These are phyloP conservation scores for Calliphora vicina DNA, from an alignment of 1,140 invertebrate species.

Conservation along the genomic window DNA sequence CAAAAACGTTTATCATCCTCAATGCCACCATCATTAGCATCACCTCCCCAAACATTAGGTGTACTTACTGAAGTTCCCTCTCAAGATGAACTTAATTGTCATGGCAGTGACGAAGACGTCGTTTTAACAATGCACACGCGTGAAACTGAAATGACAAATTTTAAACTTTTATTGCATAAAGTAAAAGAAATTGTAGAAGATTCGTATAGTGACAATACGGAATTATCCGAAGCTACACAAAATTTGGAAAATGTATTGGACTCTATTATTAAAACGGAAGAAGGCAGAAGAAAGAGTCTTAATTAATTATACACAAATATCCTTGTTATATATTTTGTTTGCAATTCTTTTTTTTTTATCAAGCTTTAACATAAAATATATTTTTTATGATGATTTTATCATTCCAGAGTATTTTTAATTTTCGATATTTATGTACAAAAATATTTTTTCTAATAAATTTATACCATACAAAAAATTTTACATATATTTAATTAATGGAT, in stretches of 20 bases:
- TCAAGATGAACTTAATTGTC: conserved; percentile 8
- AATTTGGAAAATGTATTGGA: conserved; percentile 60
- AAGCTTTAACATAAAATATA: background rate
- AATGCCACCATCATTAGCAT: background rate
- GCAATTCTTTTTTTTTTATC: background rate
- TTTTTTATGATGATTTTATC: background rate
- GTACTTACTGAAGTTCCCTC: conserved; percentile 17
- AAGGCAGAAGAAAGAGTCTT: conserved; percentile 43
- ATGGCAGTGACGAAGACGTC: background rate
- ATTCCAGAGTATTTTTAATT: background rate
- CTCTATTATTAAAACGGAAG: conserved; percentile 56
- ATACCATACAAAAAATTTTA: too few relatives aligned
- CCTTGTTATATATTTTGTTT: background rate
- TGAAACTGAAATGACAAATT: conserved; percentile 58
- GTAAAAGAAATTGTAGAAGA: conserved; percentile 62
- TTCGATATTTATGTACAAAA: background rate
- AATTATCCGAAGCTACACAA: conserved; percentile 57
- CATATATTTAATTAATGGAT: too few relatives aligned
- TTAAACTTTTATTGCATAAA: conserved; percentile 55
- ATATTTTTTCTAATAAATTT: background rate
- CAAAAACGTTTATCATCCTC: conserved; percentile 40
- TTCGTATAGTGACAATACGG: conserved; percentile 61
- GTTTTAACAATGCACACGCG: conserved; percentile 37
- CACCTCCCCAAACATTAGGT: background rate
- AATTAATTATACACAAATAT: background rate